phyloP scores from a whole-genome alignment of 92 coral and sea anemone genomes.

The Palythoa grandis region DNA sequence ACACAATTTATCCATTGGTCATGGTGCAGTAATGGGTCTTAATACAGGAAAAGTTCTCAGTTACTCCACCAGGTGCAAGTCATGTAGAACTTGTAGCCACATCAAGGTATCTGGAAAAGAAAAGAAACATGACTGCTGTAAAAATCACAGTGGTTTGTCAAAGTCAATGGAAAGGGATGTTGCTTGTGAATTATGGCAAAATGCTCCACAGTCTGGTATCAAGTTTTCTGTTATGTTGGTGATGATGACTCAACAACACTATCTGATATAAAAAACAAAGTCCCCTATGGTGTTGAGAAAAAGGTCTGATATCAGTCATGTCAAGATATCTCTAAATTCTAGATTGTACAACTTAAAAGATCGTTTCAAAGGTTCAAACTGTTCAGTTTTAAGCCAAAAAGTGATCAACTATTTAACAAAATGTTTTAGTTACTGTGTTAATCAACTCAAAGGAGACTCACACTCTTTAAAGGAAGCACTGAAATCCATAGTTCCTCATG shows the following conservation, averaged over 20 bases:
- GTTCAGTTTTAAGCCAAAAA: constrained; percentile 44
- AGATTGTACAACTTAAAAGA: constrained; percentile 62
- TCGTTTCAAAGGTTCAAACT: constrained; percentile 49
- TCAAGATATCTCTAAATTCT: constrained; percentile 59
- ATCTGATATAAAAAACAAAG: constrained; percentile 54
- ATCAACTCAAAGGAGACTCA: constrained; percentile 12
- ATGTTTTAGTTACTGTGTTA: constrained; percentile 33
- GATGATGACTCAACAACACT: constrained; percentile 78
- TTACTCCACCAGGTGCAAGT: constrained; percentile 57
- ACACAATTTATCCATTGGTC: constrained; percentile 61
- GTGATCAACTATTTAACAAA: constrained; percentile 35
- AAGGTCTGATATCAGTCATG: constrained; percentile 62
- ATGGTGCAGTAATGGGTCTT: constrained; percentile 64
- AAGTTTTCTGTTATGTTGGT: constrained; percentile 61
- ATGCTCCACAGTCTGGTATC: constrained; percentile 45
- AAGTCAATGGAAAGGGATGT: constrained; percentile 67
- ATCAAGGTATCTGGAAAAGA: constrained; percentile 33
- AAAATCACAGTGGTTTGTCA: constrained; percentile 62
- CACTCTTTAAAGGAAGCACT: constrained; percentile 4
- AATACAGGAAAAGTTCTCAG: constrained; percentile 59
- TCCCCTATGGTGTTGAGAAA: constrained; percentile 66
- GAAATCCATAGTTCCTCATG: constrained; percentile 55
- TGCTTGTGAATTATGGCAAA: constrained; percentile 59
- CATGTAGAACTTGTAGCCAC: constrained; percentile 52
- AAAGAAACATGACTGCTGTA: constrained; percentile 63